Evolutionary conservation across 1,140 invertebrate genomes (phyloP).

Genomic region (Drosophila prosaltans): DNA sequence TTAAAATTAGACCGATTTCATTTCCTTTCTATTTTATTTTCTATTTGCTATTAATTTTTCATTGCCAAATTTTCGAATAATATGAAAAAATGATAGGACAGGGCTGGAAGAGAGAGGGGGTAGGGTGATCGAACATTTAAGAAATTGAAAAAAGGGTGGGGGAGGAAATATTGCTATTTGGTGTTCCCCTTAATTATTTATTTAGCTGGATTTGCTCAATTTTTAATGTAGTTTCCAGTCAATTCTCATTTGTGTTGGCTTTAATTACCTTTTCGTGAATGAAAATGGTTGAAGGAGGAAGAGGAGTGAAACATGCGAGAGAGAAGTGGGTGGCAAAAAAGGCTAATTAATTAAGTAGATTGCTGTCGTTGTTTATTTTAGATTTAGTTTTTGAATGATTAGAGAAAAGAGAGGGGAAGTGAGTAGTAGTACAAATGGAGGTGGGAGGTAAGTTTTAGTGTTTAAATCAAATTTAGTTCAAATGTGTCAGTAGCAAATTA

Average conservation of each 20-base stretch:
- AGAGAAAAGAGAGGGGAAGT: neutral
- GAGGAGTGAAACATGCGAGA: neutral
- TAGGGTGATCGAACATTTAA: too few species aligned
- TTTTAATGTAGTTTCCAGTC: constrained; percentile 44
- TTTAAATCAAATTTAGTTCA: neutral
- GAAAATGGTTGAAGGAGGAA: neutral
- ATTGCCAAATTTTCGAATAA: constrained; percentile 33
- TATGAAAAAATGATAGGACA: constrained; percentile 4
- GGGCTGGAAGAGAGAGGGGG: neutral
- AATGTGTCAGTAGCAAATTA: too few species aligned
- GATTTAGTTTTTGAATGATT: constrained; percentile 16
- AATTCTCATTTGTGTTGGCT: constrained; percentile 2
- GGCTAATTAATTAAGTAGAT: constrained; percentile 11
- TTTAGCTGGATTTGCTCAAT: constrained; percentile 38
- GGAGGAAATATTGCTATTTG: neutral
- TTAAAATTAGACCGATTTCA: constrained; percentile 43
- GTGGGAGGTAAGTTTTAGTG: neutral
- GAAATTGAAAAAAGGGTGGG: neutral
- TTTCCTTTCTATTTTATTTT: constrained; percentile 25
- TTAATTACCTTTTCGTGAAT: constrained; percentile 7
- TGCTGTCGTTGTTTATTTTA: constrained; percentile 11
- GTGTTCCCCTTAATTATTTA: constrained; percentile 47
- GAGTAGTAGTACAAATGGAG: neutral
- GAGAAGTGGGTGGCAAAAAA: neutral
- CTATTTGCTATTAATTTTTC: constrained; percentile 46